Percentiles rank a stretch among this genome's conserved stretches.
phyloP scores from a whole-genome alignment of 2,797 vertebrate species.

The Heliangelus exortis region DNA sequence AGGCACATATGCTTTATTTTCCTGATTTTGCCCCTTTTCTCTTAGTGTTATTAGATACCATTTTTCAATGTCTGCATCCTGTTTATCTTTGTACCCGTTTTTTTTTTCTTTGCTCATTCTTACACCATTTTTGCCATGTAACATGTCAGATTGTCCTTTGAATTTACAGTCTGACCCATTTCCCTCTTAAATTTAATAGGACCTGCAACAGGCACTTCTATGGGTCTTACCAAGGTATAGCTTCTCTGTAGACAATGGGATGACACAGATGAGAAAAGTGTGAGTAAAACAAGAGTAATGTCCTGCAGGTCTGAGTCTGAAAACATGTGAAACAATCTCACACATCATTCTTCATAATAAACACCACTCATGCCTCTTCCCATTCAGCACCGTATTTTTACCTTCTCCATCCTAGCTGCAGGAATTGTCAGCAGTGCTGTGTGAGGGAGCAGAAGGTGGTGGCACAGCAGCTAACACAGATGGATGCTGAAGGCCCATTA shows the following conservation, averaged over 20 bases:
- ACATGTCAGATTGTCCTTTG: neutral
- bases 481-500: neutral
- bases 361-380: neutral
- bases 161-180: neutral
- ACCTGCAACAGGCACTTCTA: neutral
- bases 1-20: neutral
- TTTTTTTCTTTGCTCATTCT: neutral
- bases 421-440: neutral
- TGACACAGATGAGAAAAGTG: neutral
- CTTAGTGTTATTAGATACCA: neutral
- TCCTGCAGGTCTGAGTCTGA: neutral
- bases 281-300: neutral
- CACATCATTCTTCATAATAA: neutral
- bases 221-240: neutral
- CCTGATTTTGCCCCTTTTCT: neutral
- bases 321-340: neutral
- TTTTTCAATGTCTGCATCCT: neutral
- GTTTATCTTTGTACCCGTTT: neutral
- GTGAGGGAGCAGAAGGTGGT: fast-evolving
- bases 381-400: fast-evolving
- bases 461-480: neutral
- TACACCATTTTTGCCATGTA: neutral
- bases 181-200: neutral
- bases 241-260: neutral
- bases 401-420: neutral